These are phyloP conservation scores for Bathynomus jamesi DNA, from an alignment of 1,140 invertebrate species.

Conservation along the genomic window DNA sequence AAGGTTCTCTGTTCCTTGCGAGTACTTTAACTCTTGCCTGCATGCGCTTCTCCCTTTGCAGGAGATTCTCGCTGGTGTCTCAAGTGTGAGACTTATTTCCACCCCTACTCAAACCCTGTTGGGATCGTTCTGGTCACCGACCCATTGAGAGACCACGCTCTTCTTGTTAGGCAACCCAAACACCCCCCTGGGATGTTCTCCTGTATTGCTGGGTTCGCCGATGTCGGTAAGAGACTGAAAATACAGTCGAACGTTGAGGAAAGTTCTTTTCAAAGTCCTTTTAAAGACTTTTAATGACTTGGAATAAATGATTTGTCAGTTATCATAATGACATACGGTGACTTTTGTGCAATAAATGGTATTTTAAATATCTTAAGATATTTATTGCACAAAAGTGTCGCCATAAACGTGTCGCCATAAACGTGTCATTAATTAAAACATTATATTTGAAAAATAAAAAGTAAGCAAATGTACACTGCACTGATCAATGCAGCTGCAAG, in stretches of 20 bases:
- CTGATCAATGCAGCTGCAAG: no score
- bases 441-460: no score
- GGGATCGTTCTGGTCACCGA: conserved; percentile 51
- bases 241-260: no score
- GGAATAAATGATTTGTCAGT: no score
- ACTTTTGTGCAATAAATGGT: conserved; percentile 2
- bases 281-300: no score
- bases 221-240: conserved; percentile 44
- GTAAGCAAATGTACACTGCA: no score
- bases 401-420: no score
- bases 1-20: no score
- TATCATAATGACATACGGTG: no score
- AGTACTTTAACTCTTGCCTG: neutral
- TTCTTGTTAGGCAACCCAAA: conserved; percentile 49
- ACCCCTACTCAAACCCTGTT: conserved; percentile 46
- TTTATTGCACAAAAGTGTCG: no score
- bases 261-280: no score
- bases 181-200: conserved; percentile 51
- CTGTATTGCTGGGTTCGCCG: conserved; percentile 54
- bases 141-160: conserved; percentile 43
- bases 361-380: neutral
- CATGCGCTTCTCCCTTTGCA: conserved; percentile 41
- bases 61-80: conserved; percentile 41
- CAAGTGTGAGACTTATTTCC: conserved; percentile 38
- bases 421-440: no score